These are phyloP conservation scores for Sclerurus mexicanus DNA, from an alignment of 2,113 vertebrate genomes.

Conservation along the genomic window DNA sequence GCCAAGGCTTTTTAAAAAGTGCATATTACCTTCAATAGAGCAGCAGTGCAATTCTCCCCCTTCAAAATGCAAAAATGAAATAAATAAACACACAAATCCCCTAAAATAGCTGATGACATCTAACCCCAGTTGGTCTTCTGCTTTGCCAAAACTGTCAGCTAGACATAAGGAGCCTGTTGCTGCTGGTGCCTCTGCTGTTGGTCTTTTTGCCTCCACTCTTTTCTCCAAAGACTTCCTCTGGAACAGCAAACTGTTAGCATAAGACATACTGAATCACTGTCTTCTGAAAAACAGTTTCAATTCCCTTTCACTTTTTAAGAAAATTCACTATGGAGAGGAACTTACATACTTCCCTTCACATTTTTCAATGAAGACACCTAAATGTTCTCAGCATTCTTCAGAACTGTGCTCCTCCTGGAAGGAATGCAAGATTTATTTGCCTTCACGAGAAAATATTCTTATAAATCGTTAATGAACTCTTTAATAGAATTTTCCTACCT, in stretches of 20 bases:
- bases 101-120: conserved; percentile 29
- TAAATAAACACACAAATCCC: conserved; percentile 3
- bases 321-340: not conserved
- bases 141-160: conserved; percentile 27
- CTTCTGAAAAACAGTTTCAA: conserved; percentile 40
- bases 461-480: not conserved
- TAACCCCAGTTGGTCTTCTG: not conserved
- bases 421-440: not conserved
- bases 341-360: not conserved
- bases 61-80: conserved; percentile 22
- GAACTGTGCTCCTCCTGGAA: not conserved
- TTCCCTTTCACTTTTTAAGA: conserved; percentile 1
- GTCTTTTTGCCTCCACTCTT: conserved; percentile 7
- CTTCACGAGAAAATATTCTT: not conserved
- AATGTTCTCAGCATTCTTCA: conserved; percentile 1
- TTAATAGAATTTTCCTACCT: not conserved
- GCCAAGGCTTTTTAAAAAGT: not conserved
- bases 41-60: rapidly evolving
- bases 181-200: not conserved
- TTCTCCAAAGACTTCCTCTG: conserved; percentile 40
- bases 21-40: not conserved
- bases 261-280: conserved; percentile 55
- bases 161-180: conserved; percentile 2
- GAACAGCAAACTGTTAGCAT: conserved; percentile 22
- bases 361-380: not conserved